Conservation (phyloP, 2,797 vertebrate genomes). For the Sebastolobus alascanus region DNA sequence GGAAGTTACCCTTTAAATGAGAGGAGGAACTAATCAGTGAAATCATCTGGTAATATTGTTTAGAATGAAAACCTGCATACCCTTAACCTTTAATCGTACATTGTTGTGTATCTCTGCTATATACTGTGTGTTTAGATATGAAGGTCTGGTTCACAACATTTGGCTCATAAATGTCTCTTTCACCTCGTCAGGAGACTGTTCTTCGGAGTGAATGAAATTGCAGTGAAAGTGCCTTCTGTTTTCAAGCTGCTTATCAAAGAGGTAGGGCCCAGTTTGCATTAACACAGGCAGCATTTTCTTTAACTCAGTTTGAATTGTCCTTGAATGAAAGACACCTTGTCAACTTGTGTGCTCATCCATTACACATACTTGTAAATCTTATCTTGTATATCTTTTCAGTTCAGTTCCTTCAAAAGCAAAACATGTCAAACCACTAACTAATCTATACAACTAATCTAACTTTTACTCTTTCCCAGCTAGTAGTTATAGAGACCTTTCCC, state of each 20-base stretch:
- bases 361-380: not conserved
- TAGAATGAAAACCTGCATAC: not conserved
- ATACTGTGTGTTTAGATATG: not conserved
- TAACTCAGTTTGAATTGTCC: not conserved
- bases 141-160: conserved; percentile 12
- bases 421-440: not conserved
- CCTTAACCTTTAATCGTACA: not conserved
- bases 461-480: not conserved
- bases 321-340: not conserved
- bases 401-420: not conserved
- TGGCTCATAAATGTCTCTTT: conserved; percentile 30
- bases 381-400: not conserved
- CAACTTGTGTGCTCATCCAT: not conserved
- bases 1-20: not conserved
- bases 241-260: conserved; percentile 99
- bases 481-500: not conserved
- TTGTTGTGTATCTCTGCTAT: not conserved
- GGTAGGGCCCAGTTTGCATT: conserved; percentile 82
- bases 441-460: not conserved
- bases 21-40: not conserved
- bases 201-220: conserved; percentile 98
- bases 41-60: not conserved
- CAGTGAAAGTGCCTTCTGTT: conserved; percentile 99
- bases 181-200: conserved; percentile 89
- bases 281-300: conserved; percentile 2